Evolutionary conservation across 2,113 vertebrate species (phyloP).

Genomic region (Megatriorchis doriae): DNA sequence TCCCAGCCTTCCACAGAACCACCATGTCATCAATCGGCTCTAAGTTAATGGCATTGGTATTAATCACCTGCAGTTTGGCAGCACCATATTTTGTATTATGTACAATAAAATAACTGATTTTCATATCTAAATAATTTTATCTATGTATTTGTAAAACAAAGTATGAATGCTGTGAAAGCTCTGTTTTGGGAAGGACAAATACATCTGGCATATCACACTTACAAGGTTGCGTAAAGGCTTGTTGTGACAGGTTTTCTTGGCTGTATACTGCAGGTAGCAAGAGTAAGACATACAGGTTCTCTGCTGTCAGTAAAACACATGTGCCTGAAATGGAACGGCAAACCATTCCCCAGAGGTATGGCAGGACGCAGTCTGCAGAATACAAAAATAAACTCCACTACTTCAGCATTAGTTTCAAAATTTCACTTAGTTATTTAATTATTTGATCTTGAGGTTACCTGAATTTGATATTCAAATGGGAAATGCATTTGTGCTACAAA

Average conservation of each 20-base stretch:
- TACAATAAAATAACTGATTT: not conserved
- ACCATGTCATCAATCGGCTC: not conserved
- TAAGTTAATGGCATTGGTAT: not conserved
- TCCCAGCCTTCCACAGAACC: not conserved
- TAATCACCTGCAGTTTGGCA: not conserved
- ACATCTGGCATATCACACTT: not conserved
- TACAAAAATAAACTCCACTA: not conserved
- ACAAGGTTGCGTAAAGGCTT: fast-evolving
- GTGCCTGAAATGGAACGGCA: not conserved
- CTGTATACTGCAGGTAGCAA: not conserved
- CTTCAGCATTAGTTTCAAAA: not conserved
- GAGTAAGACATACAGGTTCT: not conserved
- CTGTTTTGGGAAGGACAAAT: not conserved
- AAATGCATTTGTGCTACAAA: not conserved
- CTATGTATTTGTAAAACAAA: not conserved
- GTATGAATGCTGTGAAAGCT: not conserved
- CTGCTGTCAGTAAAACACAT: not conserved
- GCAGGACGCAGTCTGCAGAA: not conserved
- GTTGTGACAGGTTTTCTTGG: not conserved
- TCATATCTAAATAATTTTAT: not conserved
- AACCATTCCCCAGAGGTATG: not conserved
- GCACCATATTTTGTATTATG: not conserved
- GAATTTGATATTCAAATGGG: not conserved
- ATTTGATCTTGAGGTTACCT: not conserved
- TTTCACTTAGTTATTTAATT: not conserved